Base-by-base conservation (phyloP, 2,113 vertebrate species). In the Mionectes macconnelli region DNA sequence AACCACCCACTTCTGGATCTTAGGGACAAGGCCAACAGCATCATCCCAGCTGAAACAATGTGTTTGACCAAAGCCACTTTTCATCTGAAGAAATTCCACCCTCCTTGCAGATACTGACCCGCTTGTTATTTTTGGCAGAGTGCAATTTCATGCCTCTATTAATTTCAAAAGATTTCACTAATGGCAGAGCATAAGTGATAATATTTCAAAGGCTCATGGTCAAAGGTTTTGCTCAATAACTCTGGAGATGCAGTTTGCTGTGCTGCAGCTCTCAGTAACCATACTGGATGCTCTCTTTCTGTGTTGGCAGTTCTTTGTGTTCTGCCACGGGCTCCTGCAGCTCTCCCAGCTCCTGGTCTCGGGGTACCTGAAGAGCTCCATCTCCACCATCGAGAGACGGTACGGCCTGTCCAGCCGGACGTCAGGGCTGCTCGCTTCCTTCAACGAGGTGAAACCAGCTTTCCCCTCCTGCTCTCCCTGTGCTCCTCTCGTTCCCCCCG, bases 401-500 rank as follows among this genome's bases (percentile, higher is more conserved):
- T 99, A 99, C 2, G 99, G 99, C 33, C 96, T 99, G 35, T 98
- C 99, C 96, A 99, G 99, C 94, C 98, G 98, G 97, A 99, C 98
- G 4, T 99, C 99, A 0, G 99, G 99, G 13, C 74, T 99, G 17
- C 96, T 99, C 4, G 98, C 98, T 0, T 95, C 99, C 78, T 99
- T 99, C 96, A 99, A 99, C 2, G 99, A 99, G 99, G 99, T 98
- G 97, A 82, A 4, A 14, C 15, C 31, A 30, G 39, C 25, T 23
- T n/a, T 21, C 4, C 44, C 0, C 64, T 9, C 39, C 16, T 0
- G 0, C 14, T 2, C 39, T 24, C 22, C 17, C 12, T 23, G 0
- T 2, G 10, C 49, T 59, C 10, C 56, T 35, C 33, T 84, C 0
- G 0, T 14, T 37, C 50, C 70, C 44, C 44, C 7, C 3, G 2